Base-by-base conservation (phyloP, 2,888 invertebrate genomes). In the Buathra laborator region DNA sequence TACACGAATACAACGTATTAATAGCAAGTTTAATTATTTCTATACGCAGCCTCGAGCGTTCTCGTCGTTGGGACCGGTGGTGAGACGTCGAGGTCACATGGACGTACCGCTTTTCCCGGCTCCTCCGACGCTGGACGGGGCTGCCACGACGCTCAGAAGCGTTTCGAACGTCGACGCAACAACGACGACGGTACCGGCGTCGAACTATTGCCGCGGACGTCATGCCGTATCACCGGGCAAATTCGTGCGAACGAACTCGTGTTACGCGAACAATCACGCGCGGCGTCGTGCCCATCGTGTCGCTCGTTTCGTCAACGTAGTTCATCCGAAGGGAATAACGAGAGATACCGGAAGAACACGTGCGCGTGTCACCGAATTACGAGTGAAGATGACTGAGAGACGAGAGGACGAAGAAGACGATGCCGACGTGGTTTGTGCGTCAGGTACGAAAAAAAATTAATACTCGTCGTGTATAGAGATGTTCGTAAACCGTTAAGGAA, bases 31-130 rank as follows among this genome's bases (percentile, higher is more conserved):
- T 7, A 72, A 67, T 76, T 56, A 71, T 77, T 72, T 19, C 32
- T 37, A 10, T 48, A 19, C 81, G 56, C 75, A 77, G 71, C 76
- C 81, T 64, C 75, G 62, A 51, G 76, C 64, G 71, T 64, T 67
- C 74, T 59, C 64, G 78, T 24, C 62, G 32, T 10, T 46, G 70
- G 56, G 67, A 72, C 72, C 77, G 71, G 32, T 43, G 46, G 44
- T 46, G 80, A 66, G 46, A 43, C 68, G 78, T 59, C 81, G 87
- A 79, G 81, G 84, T 79, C 70, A 80, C 76, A 93, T 93, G 93
- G 90, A 93, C 59, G 90, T 93, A 64, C 93, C 93, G 70, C 87
- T 87, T 76, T 93, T 93, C 83, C 93, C 93, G 80, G 88, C 89
- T 77, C 93, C 93, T n/a, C 93, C 93, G 86, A 86, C 87, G 68